Base-by-base conservation (phyloP, 2,797 vertebrate species). In the Triplophysa bombifrons region DNA sequence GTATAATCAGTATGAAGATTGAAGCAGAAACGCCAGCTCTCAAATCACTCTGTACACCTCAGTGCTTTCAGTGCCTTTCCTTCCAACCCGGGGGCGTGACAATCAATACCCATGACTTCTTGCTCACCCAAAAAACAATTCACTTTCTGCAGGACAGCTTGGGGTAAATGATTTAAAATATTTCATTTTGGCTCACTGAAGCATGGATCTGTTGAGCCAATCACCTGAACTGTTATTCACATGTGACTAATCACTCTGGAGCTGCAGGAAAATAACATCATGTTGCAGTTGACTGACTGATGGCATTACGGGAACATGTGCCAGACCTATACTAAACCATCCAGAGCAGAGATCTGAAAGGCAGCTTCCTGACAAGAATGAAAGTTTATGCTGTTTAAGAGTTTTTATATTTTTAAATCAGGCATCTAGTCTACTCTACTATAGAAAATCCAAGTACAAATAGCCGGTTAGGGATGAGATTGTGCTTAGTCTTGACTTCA, bases 1-100 rank as follows among this genome's bases (percentile, higher is more conserved):
- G 22, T 80, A 80, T 66, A 66, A 74, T 72, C 66, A 68, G 20
- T 67, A 66, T 53, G 60, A 53, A 65, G 75, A 75, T 76, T 70
- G 30, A 74, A 74, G 74, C 48, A 73, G 73, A 67, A 20, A 1
- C 34, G 16, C 34, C 63, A 38, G 60, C 50, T 16, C 65, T 53
- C 16, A 22, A 67, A 51, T 60, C 50, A 13, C 65, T 19, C 16
- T 50, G 14, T 51, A 20, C 72, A 72, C 34, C 22, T 51, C 46
- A 53, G 41, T 0, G 0, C 25, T 65, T 61, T 72, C n/a, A 48
- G 17, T 8, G 7, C 14, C 27, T 51, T 58, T 13, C 25, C 74
- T 72, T 64, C 25, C 10, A 67, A 66, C 65, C 11, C 5, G 1
- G 64, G 41, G 51, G 19, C 17, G 44, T 27, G 50, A n/a, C 41